phyloP scores from a whole-genome alignment of 2,113 vertebrate species.

The Apodemus speciosus region DNA sequence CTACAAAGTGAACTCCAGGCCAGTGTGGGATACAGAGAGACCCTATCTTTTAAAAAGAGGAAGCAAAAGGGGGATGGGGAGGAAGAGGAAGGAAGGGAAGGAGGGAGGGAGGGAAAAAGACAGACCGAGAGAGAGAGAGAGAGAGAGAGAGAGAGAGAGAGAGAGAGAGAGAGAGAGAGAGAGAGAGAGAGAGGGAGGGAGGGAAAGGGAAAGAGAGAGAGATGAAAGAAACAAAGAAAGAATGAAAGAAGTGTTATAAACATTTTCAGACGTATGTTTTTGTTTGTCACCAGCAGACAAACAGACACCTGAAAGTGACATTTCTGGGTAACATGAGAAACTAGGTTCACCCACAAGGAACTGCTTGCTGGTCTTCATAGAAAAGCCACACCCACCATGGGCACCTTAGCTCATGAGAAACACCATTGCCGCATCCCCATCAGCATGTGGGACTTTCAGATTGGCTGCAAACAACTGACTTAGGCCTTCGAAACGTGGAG shows the following conservation, averaged over 20 bases:
- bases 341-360: background rate
- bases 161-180: no score
- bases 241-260: background rate
- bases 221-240: no score
- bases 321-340: background rate
- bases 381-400: no score
- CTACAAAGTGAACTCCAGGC: background rate
- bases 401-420: background rate
- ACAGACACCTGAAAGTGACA: background rate
- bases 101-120: no score
- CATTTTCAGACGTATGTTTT: background rate
- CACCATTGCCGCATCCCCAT: background rate
- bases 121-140: rapidly evolving
- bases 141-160: no score
- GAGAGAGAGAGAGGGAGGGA: rapidly evolving
- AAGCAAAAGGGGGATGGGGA: background rate
- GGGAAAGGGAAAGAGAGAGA: rapidly evolving
- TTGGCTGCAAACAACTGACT: no score
- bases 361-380: background rate
- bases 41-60: background rate
- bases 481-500: background rate
- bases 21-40: background rate
- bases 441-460: background rate
- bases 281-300: background rate
- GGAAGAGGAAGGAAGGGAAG: no score